Percentiles rank a stretch among this genome's conserved stretches.
Conservation (phyloP, 2,113 vertebrate genomes). For the Pedetes capensis region DNA sequence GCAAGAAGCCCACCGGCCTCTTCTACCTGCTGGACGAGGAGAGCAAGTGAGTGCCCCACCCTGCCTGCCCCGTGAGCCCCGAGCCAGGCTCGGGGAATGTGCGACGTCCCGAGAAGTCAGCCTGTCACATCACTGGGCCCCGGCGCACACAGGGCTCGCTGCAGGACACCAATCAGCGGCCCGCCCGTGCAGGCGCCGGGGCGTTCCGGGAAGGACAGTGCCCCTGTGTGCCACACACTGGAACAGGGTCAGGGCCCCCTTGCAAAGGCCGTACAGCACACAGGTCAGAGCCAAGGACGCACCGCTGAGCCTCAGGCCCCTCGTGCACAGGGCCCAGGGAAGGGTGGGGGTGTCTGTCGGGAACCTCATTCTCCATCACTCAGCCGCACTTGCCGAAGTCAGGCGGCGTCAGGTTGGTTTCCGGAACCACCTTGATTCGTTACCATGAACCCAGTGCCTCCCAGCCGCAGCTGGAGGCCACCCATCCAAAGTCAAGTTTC, state of each 20-base stretch:
- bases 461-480: background rate
- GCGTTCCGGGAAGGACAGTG: too few relatives aligned
- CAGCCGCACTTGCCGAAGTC: background rate
- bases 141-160: too few relatives aligned
- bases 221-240: too few relatives aligned
- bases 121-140: too few relatives aligned
- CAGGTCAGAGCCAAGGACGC: rapidly evolving
- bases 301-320: background rate
- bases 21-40: slow-evolving; percentile 98
- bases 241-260: too few relatives aligned
- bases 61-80: rapidly evolving
- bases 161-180: too few relatives aligned
- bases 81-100: too few relatives aligned
- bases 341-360: too few relatives aligned
- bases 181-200: too few relatives aligned
- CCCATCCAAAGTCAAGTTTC: background rate
- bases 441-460: too few relatives aligned
- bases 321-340: rapidly evolving
- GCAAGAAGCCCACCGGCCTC: slow-evolving; percentile 97
- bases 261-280: background rate
- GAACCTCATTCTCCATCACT: background rate
- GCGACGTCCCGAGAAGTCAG: too few relatives aligned
- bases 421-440: background rate
- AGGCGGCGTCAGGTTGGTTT: background rate
- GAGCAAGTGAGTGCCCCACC: slow-evolving; percentile 92